A percentile compares a stretch with the other conserved stretches of the same genome.
Evolutionary conservation across 2,888 invertebrate genomes (phyloP).

Genomic region (Yponomeuta malinellus): DNA sequence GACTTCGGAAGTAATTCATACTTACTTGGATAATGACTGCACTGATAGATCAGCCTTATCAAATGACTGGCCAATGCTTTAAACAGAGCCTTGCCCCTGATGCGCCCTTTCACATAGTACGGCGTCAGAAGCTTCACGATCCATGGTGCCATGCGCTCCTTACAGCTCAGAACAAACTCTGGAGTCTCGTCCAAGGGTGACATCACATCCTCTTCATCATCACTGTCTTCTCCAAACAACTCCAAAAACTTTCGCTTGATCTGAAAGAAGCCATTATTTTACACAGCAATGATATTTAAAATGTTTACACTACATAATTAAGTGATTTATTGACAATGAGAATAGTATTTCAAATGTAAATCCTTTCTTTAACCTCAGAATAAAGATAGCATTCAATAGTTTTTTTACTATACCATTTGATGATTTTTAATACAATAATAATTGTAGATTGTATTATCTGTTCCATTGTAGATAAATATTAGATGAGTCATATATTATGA

Average conservation of each 20-base stretch:
- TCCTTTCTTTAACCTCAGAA: no score
- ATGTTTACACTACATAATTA: no score
- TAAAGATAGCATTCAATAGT: no score
- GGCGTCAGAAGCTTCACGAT: constrained; percentile 79
- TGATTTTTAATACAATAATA: no score
- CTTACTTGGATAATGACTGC: constrained; percentile 74
- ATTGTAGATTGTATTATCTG: no score
- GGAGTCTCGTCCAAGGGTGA: constrained; percentile 70
- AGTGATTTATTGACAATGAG: no score
- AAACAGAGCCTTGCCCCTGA: constrained; percentile 76
- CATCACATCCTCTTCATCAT: constrained; percentile 65
- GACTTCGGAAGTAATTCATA: constrained; percentile 14
- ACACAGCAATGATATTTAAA: no score
- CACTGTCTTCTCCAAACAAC: constrained; percentile 70
- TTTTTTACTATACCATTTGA: no score
- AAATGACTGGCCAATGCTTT: constrained; percentile 77
- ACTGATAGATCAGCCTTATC: constrained; percentile 73
- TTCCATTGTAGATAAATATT: no score
- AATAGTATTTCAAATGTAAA: no score
- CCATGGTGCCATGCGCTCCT: constrained; percentile 76
- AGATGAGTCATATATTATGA: no score
- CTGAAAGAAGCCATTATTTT: constrained; percentile 30
- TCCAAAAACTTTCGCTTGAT: constrained; percentile 57
- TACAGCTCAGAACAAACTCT: constrained; percentile 70
- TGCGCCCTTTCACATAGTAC: constrained; percentile 75